Conservation (phyloP, 2,888 invertebrate genomes). For the Acleris emargana region DNA sequence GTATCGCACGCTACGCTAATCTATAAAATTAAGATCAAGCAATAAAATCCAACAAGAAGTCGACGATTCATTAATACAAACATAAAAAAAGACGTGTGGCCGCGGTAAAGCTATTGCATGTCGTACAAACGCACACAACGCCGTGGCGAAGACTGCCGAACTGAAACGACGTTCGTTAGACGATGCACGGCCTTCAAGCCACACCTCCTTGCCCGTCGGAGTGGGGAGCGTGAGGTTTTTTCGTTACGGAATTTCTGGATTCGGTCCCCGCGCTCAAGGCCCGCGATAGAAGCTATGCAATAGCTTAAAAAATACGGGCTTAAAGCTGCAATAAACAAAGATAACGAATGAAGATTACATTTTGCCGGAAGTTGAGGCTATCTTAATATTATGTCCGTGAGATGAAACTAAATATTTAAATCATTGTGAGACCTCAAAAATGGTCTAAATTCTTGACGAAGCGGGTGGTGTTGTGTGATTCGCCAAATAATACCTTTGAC, state of each 20-base stretch:
- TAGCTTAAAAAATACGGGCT: too few relatives aligned
- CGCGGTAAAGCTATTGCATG: too few relatives aligned
- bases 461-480: conserved; percentile 7
- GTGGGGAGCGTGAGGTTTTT: too few relatives aligned
- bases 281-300: too few relatives aligned
- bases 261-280: too few relatives aligned
- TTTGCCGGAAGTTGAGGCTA: conserved; percentile 28
- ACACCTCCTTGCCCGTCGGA: too few relatives aligned
- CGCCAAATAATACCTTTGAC: background rate
- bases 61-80: conserved; percentile 11
- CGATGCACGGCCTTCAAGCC: too few relatives aligned
- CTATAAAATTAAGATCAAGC: conserved; percentile 4
- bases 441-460: conserved; percentile 10
- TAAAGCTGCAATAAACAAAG: conserved; percentile 17
- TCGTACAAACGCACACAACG: too few relatives aligned
- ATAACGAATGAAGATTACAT: conserved; percentile 31
- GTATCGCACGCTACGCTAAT: conserved; percentile 22
- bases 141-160: too few relatives aligned
- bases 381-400: conserved; percentile 32
- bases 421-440: conserved; percentile 19
- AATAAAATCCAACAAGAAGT: conserved; percentile 8
- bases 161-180: too few relatives aligned
- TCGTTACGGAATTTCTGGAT: too few relatives aligned
- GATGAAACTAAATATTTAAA: conserved; percentile 21
- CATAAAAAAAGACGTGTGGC: conserved; percentile 8